Percentiles rank a stretch among this genome's conserved stretches.
Conservation (phyloP, 2,797 vertebrate genomes). For the Phataginus tricuspis region DNA sequence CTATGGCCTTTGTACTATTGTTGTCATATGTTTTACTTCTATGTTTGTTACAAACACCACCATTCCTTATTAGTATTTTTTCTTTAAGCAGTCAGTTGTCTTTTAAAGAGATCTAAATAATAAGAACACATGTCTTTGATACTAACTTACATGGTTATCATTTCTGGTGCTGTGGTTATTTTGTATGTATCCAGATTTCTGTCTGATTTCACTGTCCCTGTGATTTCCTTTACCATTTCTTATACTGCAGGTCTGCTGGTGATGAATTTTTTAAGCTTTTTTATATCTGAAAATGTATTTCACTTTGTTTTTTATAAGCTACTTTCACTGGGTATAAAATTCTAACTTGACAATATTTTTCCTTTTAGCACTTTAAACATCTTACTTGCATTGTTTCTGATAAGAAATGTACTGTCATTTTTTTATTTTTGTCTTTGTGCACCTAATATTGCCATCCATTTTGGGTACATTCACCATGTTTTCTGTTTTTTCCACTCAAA, state of each 20-base stretch:
- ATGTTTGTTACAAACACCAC: not conserved
- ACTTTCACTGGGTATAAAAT: constrained; percentile 5
- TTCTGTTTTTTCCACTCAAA: not conserved
- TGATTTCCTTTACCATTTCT: not conserved
- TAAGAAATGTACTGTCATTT: not conserved
- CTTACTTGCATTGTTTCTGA: not conserved
- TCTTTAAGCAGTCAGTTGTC: not conserved
- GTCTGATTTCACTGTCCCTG: not conserved
- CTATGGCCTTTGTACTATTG: not conserved
- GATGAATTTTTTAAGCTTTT: not conserved
- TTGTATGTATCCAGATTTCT: not conserved
- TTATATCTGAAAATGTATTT: not conserved
- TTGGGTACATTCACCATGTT: not conserved
- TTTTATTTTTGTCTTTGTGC: not conserved
- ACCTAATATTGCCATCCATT: not conserved
- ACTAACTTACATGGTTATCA: not conserved
- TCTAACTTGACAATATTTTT: not conserved
- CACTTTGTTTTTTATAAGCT: not conserved
- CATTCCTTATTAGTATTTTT: not conserved
- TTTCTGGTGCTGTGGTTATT: not conserved
- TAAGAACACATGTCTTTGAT: not conserved
- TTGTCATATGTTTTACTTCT: not conserved
- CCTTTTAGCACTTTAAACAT: not conserved
- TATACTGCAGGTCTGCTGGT: not conserved
- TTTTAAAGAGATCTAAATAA: not conserved